Evolutionary conservation across 1,140 invertebrate species (phyloP), one percentile per base, ranked within the genome.

Genomic region (Melipona quadrifasciata): DNA sequence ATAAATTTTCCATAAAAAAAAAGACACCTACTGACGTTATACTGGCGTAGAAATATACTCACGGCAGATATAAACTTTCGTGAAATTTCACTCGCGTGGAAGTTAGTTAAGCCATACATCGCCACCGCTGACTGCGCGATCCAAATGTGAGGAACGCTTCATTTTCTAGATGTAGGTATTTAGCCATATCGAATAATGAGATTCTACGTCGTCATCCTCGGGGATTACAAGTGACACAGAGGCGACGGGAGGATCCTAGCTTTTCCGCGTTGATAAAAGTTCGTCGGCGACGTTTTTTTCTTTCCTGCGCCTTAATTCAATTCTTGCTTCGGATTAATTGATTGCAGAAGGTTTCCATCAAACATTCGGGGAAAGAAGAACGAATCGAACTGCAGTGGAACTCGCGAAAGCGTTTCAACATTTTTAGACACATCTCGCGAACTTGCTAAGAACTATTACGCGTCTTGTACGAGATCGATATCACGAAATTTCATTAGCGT

Each of bases 111-210:
- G 17, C 65, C 10, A 34, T 67, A 67, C 17, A 21, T 67, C 31
- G 64, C 31, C 17, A 19, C 17, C 16, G 27, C 17, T 67, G 27
- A 47, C 19, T 34, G 8, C 31, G 31, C 27, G 64, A 67, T 31
- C 27, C 64, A 27, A 67, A 67, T 31, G 17, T 31, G 19, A 34
- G 65, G 65, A 67, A 34, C 65, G 21, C 34, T 67, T 34, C 65
- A 67, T 67, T 67, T 67, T 67, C 65, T 67, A 67, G 31, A 19
- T 34, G 17, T 19, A 67, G 17, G 65, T 67, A 67, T 67, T 67
- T 67, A 67, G 31, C 65, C 65, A 67, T 34, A 67, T 67, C 65
- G 65, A 27, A 67, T 34, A 67, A 34, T 67, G 65, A 67, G 65
- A 67, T 67, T 31, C 65, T 67, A 34, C 31, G 65, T 34, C 65